phyloP scores from a whole-genome alignment of 2,888 invertebrate genomes.

The Melikaiella ostensackeni region DNA sequence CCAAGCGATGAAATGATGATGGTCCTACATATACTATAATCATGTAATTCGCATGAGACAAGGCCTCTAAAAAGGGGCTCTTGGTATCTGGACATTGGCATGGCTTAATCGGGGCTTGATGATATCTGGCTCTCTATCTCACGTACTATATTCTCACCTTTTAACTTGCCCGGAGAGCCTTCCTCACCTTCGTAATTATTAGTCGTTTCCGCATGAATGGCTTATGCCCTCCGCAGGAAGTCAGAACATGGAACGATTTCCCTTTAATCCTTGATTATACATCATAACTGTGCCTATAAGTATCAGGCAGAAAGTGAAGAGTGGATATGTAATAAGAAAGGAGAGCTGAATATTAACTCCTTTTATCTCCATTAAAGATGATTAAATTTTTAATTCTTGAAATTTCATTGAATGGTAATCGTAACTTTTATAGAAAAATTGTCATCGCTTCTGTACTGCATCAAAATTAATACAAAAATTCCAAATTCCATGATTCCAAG shows the following conservation, averaged over 20 bases:
- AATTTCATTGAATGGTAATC: no score
- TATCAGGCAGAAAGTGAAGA: neutral
- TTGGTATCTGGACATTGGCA: conserved; percentile 48
- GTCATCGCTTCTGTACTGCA: no score
- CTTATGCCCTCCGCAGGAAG: conserved; percentile 3
- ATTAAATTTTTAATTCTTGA: neutral
- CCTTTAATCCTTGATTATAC: neutral
- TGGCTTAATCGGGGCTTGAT: conserved; percentile 69
- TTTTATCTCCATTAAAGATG: neutral
- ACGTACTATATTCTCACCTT: conserved; percentile 46
- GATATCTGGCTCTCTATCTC: conserved; percentile 60
- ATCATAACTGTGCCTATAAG: neutral
- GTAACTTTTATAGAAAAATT: no score
- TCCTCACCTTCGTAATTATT: conserved; percentile 63
- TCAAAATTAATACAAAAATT: no score
- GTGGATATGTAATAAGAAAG: neutral
- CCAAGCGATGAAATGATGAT: conserved; percentile 60
- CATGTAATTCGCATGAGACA: conserved; percentile 66
- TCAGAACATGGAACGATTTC: neutral
- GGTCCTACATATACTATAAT: conserved; percentile 63
- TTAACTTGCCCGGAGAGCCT: conserved; percentile 58
- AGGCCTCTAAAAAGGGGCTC: conserved; percentile 49
- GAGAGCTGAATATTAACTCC: neutral
- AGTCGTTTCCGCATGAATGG: conserved; percentile 61
- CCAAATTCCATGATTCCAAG: no score